Conservation (phyloP, 2,888 invertebrate species). For the Drosophila macrospina region DNA sequence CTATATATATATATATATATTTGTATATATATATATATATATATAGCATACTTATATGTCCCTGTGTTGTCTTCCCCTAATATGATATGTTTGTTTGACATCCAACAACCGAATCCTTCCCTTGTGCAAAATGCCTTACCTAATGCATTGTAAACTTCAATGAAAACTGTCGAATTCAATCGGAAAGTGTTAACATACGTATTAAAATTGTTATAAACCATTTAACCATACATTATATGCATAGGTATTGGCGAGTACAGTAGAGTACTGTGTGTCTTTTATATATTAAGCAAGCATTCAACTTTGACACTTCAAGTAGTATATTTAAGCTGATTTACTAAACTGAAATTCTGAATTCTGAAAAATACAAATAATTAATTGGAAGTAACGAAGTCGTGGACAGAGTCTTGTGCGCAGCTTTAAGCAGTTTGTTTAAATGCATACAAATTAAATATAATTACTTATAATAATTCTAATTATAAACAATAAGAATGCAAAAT, state of each 20-base stretch:
- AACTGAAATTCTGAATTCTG: constrained; percentile 10
- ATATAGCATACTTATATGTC: constrained; percentile 21
- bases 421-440: constrained; percentile 67
- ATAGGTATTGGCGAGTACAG: constrained; percentile 31
- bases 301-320: constrained; percentile 36
- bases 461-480: constrained; percentile 42
- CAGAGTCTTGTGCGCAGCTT: constrained; percentile 74
- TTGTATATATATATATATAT: constrained; percentile 37
- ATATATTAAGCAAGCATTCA: constrained; percentile 64
- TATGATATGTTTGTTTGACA: constrained; percentile 21
- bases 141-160: constrained; percentile 36
- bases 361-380: constrained; percentile 20
- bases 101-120: constrained; percentile 64
- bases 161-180: constrained; percentile 44
- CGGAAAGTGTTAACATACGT: constrained; percentile 47
- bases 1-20: constrained; percentile 31
- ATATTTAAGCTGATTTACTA: constrained; percentile 43
- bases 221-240: constrained; percentile 28
- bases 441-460: constrained; percentile 42
- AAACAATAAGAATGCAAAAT: constrained; percentile 43
- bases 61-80: constrained; percentile 53
- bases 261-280: constrained; percentile 75
- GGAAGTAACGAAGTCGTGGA: constrained; percentile 42
- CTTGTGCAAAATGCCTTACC: constrained; percentile 68
- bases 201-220: constrained; percentile 46